Conservation (phyloP, 2,888 invertebrate species). For the Cataglyphis albicans region DNA sequence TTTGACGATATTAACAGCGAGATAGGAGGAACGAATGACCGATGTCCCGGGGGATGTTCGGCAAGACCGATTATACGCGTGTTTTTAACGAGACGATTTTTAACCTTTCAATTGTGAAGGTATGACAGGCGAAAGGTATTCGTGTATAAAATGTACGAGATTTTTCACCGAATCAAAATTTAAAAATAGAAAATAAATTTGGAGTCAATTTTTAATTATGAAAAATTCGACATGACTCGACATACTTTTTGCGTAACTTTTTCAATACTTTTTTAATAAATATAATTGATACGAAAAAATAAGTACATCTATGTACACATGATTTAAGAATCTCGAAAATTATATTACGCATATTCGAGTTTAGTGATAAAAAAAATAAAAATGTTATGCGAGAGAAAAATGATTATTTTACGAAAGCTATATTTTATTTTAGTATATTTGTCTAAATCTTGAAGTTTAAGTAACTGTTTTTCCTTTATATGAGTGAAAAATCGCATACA, state of each 20-base stretch:
- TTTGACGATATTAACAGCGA: slow-evolving; percentile 37
- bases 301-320: not conserved
- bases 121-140: not conserved
- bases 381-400: too few relatives aligned
- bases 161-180: not conserved
- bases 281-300: not conserved
- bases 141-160: not conserved
- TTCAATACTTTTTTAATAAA: not conserved
- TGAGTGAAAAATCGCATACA: too few relatives aligned
- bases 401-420: too few relatives aligned
- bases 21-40: slow-evolving; percentile 4
- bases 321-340: not conserved
- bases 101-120: slow-evolving; percentile 1
- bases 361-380: too few relatives aligned
- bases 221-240: not conserved
- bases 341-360: not conserved
- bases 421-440: too few relatives aligned
- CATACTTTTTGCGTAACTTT: not conserved
- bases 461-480: too few relatives aligned
- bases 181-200: not conserved
- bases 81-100: not conserved
- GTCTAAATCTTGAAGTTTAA: too few relatives aligned
- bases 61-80: slow-evolving; percentile 1
- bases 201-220: not conserved
- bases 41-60: not conserved